Evolutionary conservation across 2,888 invertebrate species (phyloP).

Genomic region (Tachystola acroxantha): DNA sequence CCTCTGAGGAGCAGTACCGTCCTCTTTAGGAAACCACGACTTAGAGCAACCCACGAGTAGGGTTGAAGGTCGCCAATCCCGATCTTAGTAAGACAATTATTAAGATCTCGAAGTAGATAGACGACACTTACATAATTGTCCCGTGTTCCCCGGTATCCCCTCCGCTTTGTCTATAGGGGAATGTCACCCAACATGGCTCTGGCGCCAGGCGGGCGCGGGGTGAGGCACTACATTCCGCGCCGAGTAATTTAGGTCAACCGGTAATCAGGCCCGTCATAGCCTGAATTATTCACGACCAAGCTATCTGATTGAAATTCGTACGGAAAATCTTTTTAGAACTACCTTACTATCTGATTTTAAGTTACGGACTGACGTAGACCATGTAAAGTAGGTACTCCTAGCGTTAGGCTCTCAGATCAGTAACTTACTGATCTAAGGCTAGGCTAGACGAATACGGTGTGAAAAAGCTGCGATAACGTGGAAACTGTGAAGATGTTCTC

Average conservation of each 20-base stretch:
- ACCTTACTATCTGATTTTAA: not conserved
- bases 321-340: conserved; percentile 11
- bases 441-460: too few species aligned
- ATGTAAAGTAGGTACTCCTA: too few species aligned
- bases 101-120: not conserved
- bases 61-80: too few species aligned
- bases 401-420: too few species aligned
- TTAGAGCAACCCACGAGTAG: too few species aligned
- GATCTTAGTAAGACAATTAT: too few species aligned
- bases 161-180: conserved; percentile 8
- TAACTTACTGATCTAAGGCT: too few species aligned
- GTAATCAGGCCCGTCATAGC: conserved; percentile 54
- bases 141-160: not conserved
- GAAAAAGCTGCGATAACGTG: too few species aligned
- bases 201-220: conserved; percentile 20
- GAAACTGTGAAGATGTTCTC: too few species aligned
- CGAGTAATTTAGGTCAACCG: conserved; percentile 46
- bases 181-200: conserved; percentile 14
- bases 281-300: conserved; percentile 40
- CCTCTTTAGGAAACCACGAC: too few species aligned
- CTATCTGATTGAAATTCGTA: conserved; percentile 37
- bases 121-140: not conserved
- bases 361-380: too few species aligned
- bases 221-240: conserved; percentile 31
- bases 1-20: too few species aligned